A percentile compares a stretch with the other conserved stretches of the same genome.
These are phyloP conservation scores for Machaerirhynchus nigripectus DNA, from an alignment of 2,113 vertebrate genomes.

Conservation along the genomic window DNA sequence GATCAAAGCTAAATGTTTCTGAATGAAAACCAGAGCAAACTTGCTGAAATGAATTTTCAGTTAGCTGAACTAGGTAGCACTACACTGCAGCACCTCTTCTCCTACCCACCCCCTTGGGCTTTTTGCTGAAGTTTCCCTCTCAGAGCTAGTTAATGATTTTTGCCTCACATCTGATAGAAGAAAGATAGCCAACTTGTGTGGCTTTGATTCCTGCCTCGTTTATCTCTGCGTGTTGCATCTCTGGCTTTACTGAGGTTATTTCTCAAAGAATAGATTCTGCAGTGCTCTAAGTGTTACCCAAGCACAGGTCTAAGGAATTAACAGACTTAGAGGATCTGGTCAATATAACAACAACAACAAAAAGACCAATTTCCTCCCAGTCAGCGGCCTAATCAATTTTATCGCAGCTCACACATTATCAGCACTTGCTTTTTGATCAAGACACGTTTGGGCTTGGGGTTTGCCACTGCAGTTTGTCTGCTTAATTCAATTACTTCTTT, in stretches of 20 bases:
- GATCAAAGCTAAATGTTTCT: neutral
- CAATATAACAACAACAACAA: neutral
- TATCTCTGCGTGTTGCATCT: neutral
- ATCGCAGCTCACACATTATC: neutral
- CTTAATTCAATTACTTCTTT: conserved; percentile 23
- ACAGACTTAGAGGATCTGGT: neutral
- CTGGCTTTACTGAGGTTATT: neutral
- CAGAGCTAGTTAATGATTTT: neutral
- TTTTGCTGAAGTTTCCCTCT: neutral
- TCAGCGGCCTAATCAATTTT: neutral
- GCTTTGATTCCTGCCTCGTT: neutral
- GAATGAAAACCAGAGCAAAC: neutral
- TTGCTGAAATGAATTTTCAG: neutral
- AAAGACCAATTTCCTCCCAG: neutral
- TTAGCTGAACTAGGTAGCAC: neutral
- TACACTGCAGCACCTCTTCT: neutral
- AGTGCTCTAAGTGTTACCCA: neutral
- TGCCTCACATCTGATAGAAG: neutral
- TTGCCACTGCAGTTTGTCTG: neutral
- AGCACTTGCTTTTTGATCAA: neutral
- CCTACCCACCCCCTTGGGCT: neutral
- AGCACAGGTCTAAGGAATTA: neutral
- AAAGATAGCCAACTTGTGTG: neutral
- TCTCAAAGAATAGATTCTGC: neutral
- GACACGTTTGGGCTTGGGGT: neutral